phyloP scores from a whole-genome alignment of 35 echinoderm and acorn worm genomes.

The Amphiura filiformis region DNA sequence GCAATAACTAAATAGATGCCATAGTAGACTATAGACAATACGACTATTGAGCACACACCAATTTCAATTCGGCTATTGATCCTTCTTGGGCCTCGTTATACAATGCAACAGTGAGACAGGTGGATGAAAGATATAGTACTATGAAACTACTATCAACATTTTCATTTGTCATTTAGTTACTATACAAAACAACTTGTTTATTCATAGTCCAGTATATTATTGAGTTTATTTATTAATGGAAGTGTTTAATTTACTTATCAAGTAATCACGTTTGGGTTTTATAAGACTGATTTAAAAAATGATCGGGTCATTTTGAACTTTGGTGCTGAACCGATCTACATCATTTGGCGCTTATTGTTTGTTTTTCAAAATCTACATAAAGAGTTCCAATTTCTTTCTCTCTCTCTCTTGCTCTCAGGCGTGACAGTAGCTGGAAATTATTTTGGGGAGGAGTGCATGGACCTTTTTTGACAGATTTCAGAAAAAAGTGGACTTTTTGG shows the following conservation, averaged over 20 bases:
- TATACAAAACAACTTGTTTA: neutral
- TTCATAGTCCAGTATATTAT: neutral
- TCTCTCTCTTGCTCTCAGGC: too few relatives aligned
- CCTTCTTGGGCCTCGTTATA: neutral
- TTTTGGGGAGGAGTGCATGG: too few relatives aligned
- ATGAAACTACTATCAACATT: neutral
- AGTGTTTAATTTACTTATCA: neutral
- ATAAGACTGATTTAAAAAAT: too few relatives aligned
- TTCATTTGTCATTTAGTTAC: neutral
- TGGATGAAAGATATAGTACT: neutral
- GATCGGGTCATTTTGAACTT: too few relatives aligned
- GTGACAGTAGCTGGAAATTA: too few relatives aligned
- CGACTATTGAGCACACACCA: neutral
- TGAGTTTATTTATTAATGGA: neutral
- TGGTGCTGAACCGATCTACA: too few relatives aligned
- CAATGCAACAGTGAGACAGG: neutral
- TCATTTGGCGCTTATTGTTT: too few relatives aligned
- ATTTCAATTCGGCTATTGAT: neutral
- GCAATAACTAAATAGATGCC: neutral
- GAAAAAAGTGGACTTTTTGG: too few relatives aligned
- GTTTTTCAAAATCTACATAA: too few relatives aligned
- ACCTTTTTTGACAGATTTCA: too few relatives aligned
- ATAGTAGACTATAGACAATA: neutral
- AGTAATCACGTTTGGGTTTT: neutral
- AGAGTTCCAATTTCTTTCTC: too few relatives aligned